Percentiles rank a stretch among this genome's conserved stretches.
Evolutionary conservation across 2,888 invertebrate genomes (phyloP).

Genomic region (Brachypalpus laphriformis): DNA sequence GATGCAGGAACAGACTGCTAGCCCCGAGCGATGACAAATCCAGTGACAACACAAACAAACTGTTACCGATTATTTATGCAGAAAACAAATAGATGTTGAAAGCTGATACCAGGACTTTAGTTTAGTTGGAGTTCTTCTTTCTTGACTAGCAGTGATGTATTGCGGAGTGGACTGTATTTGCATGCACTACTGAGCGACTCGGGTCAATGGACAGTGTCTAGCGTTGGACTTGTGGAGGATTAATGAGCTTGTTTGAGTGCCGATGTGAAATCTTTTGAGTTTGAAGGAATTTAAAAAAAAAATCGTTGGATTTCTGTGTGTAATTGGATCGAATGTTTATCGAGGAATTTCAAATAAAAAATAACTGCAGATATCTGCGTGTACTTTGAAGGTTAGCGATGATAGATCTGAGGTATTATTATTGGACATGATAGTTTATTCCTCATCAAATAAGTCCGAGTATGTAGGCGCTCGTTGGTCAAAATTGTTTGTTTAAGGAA

Average conservation of each 20-base stretch:
- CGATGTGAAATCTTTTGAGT: too few species aligned
- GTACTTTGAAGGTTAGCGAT: too few species aligned
- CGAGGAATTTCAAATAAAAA: background rate
- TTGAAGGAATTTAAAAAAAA: too few species aligned
- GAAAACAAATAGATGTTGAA: constrained; percentile 63
- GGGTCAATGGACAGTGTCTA: constrained; percentile 34
- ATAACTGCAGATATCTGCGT: too few species aligned
- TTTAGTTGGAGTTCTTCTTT: constrained; percentile 34
- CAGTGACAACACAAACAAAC: constrained; percentile 58
- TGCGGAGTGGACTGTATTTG: background rate
- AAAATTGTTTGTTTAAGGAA: too few species aligned
- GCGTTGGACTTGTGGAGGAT: background rate
- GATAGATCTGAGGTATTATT: too few species aligned
- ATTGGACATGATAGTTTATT: too few species aligned
- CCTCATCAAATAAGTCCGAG: too few species aligned
- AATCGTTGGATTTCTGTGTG: background rate
- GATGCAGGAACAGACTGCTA: constrained; percentile 30
- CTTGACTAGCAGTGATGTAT: constrained; percentile 17
- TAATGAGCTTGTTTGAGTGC: background rate
- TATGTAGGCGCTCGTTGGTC: too few species aligned
- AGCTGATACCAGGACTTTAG: constrained; percentile 52
- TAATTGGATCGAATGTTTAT: too few species aligned
- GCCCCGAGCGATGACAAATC: constrained; percentile 57
- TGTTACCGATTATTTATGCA: constrained; percentile 56
- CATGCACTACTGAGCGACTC: constrained; percentile 28